Evolutionary conservation across 2,113 vertebrate genomes (phyloP).

Genomic region (Pelvicachromis taeniatus): DNA sequence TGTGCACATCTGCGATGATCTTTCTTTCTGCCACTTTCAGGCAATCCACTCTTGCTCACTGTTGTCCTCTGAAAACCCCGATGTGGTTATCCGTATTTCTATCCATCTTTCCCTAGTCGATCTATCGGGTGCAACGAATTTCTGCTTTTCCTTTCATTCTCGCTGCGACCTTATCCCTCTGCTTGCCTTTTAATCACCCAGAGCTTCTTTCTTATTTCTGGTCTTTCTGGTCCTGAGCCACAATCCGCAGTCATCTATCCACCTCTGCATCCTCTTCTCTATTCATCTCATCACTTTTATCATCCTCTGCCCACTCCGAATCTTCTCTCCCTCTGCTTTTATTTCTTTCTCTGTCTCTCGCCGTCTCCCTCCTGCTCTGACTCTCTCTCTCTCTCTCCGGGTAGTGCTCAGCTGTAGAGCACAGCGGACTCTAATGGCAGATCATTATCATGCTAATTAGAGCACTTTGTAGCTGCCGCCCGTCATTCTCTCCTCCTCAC

Average conservation of each 20-base stretch:
- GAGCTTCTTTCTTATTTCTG: constrained; percentile 22
- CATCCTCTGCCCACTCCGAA: constrained; percentile 33
- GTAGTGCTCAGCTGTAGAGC: constrained; percentile 74
- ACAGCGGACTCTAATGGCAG: constrained; percentile 74
- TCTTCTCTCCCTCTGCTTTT: constrained; percentile 3
- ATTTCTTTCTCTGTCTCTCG: constrained; percentile 1
- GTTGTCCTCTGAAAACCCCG: not conserved
- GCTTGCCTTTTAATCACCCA: constrained; percentile 38
- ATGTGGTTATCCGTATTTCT: constrained; percentile 13
- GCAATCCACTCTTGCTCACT: not conserved
- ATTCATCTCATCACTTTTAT: constrained; percentile 48
- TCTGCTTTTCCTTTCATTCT: constrained; percentile 18
- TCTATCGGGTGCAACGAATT: constrained; percentile 1
- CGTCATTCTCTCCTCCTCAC: constrained; percentile 63
- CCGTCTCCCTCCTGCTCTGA: constrained; percentile 8
- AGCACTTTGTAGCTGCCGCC: constrained; percentile 78
- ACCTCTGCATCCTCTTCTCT: constrained; percentile 41
- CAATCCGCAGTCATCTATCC: constrained; percentile 25
- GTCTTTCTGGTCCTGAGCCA: constrained; percentile 30
- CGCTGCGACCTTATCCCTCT: constrained; percentile 24
- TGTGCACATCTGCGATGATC: constrained; percentile 7
- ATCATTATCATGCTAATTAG: constrained; percentile 80
- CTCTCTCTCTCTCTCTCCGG: constrained; percentile 46
- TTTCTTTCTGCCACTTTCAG: constrained; percentile 27
- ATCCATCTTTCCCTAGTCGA: not conserved